Evolutionary conservation across 2,113 vertebrate genomes (phyloP).

Genomic region (Elephas maximus): DNA sequence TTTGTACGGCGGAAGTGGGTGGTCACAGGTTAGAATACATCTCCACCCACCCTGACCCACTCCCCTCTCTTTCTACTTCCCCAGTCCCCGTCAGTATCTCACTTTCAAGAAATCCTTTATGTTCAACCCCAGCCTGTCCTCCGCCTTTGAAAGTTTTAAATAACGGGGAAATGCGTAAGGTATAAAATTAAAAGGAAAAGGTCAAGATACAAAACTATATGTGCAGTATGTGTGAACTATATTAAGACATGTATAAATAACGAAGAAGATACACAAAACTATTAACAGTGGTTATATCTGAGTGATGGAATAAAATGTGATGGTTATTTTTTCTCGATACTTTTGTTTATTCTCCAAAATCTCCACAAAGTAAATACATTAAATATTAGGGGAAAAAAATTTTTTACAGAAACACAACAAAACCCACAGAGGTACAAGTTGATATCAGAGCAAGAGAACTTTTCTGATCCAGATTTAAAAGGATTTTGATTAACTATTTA

Average conservation of each 20-base stretch:
- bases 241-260: neutral
- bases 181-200: neutral
- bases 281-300: neutral
- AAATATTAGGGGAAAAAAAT: neutral
- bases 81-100: neutral
- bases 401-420: conserved; percentile 52
- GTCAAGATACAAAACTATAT: neutral
- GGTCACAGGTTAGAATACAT: neutral
- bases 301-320: neutral
- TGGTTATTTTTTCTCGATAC: neutral
- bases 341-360: conserved; percentile 47
- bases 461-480: neutral
- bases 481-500: neutral
- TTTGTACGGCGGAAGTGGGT: neutral
- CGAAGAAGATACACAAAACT: conserved; percentile 3
- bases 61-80: neutral
- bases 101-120: conserved; percentile 39
- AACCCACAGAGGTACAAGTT: neutral
- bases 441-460: neutral
- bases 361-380: neutral
- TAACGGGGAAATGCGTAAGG: neutral
- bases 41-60: neutral
- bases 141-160: conserved; percentile 18
- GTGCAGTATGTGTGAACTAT: neutral
- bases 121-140: neutral